Evolutionary conservation across 2,888 invertebrate genomes (phyloP).

Genomic region (Erynnis tages): DNA sequence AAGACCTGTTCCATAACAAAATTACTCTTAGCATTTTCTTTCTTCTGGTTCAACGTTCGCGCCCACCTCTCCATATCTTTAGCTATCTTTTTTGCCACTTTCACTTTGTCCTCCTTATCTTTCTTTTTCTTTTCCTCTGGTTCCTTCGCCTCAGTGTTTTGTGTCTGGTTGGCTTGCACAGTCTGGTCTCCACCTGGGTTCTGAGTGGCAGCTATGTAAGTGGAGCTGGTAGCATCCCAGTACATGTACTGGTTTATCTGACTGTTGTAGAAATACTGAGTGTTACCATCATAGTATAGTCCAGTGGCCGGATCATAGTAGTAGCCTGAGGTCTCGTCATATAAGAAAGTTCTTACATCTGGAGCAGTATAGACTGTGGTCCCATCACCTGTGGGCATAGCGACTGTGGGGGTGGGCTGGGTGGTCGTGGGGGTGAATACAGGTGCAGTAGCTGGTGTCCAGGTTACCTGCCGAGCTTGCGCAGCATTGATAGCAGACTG

Average conservation of each 20-base stretch:
- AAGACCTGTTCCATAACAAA: constrained; percentile 71
- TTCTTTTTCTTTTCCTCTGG: constrained; percentile 85
- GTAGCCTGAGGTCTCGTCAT: constrained; percentile 97
- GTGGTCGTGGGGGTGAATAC: constrained; percentile 63
- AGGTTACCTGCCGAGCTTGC: constrained; percentile 71
- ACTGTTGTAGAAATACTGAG: constrained; percentile 98
- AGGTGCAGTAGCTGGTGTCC: constrained; percentile 79
- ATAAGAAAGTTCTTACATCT: constrained; percentile 95
- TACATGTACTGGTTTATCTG: constrained; percentile 95
- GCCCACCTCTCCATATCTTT: constrained; percentile 96
- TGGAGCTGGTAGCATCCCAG: constrained; percentile 91
- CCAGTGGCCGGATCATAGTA: constrained; percentile 97
- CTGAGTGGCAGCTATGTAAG: constrained; percentile 81
- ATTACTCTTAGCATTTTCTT: constrained; percentile 83
- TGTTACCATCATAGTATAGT: constrained; percentile 97
- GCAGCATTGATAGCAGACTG: constrained; percentile 89
- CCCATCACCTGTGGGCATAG: constrained; percentile 83
- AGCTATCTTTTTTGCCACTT: constrained; percentile 98
- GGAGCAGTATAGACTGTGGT: constrained; percentile 88
- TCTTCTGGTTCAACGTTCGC: constrained; percentile 97
- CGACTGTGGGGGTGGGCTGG: constrained; percentile 63
- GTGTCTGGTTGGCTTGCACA: constrained; percentile 51
- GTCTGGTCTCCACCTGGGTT: constrained; percentile 61
- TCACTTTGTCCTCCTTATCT: constrained; percentile 95
- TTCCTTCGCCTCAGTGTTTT: constrained; percentile 57